Conservation (phyloP, 2,113 vertebrate genomes). For the Hipposideros armiger region DNA sequence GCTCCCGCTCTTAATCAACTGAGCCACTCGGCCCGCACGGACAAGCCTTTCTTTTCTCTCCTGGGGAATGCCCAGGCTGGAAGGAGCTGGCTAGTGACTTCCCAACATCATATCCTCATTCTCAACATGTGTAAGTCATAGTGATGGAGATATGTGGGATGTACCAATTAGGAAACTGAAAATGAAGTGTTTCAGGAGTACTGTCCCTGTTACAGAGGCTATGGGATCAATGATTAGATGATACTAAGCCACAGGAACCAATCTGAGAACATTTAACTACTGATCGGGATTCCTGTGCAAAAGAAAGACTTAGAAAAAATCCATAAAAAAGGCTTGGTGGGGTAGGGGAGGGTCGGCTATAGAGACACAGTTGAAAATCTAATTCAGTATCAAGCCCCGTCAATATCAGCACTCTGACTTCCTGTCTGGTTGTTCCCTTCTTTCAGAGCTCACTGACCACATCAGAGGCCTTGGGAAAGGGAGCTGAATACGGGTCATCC, state of each 20-base stretch:
- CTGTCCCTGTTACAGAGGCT: background rate
- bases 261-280: background rate
- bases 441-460: background rate
- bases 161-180: background rate
- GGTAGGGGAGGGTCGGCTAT: rapidly evolving
- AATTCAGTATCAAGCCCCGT: background rate
- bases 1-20: no score
- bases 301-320: background rate
- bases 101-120: background rate
- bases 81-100: background rate
- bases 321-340: no score
- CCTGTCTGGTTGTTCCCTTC: background rate
- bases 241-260: background rate
- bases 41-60: background rate
- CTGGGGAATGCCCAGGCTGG: background rate
- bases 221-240: background rate
- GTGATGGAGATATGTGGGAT: background rate
- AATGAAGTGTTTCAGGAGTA: background rate
- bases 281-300: background rate
- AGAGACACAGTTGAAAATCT: background rate
- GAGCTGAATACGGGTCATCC: slow-evolving; percentile 18
- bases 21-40: no score
- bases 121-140: background rate
- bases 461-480: background rate
- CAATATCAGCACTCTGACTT: background rate